Base-by-base conservation (phyloP, 2,113 vertebrate species). In the Colossoma macropomum region DNA sequence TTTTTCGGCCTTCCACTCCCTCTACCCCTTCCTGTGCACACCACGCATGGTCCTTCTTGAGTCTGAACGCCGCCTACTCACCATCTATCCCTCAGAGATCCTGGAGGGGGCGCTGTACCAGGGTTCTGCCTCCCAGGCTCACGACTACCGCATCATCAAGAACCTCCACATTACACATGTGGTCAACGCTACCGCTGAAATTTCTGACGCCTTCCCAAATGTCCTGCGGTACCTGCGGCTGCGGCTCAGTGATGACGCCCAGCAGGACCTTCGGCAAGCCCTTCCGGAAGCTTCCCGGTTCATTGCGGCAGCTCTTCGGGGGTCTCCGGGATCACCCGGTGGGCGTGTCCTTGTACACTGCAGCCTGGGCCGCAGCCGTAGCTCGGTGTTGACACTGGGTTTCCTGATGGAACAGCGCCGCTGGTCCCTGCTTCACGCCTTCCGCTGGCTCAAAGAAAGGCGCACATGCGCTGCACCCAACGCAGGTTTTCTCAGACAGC, bases 21-120 rank as follows among this genome's bases (percentile, higher is more conserved):
- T 92, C 70, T 92, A 92, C 56, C 91, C 90, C 74, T 93, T 93
- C 82, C 87, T 93, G 75, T 94, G 90, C 80, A 91, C 89, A 2
- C 63, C 81, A 41, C 80, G 48, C 11, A 92, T 91, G 91, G 87
- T 92, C 68, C 87, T 91, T 32, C 87, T 92, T 11, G 85, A 92
- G 86, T 86, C 86, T 9, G 92, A 93, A 84, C 79, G 89, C 4
- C 86, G 86, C 45, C 75, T 82, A 34, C 90, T 93, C 68, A 92
- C 90, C 76, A 92, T 93, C 83, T 93, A 92, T 72, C 89, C 90
- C 68, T 93, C 90, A 13, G 91, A 91, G 84, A 92, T 93, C 85
- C 90, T 93, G 78, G 90, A 90, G 54, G 91, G 83, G 54, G 85
- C 89, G 16, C 89, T 93, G 56, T 93, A 92, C 79, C 91, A 92